Evolutionary conservation across 2,113 vertebrate species (phyloP), one percentile per base, ranked within the genome.

Genomic region (Salminus brasiliensis): DNA sequence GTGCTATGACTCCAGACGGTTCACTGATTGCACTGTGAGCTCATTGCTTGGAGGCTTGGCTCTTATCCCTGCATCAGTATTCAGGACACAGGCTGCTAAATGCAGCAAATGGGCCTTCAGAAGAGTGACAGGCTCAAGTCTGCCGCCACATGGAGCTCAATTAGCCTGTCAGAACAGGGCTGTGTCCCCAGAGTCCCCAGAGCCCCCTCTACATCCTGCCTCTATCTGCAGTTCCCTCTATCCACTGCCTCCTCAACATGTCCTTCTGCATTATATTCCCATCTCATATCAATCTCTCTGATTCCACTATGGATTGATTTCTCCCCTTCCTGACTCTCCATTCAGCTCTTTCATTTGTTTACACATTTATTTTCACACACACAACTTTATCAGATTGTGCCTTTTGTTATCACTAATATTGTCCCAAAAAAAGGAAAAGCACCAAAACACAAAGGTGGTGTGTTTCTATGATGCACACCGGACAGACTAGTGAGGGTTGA

Each of bases 31-130:
- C 70, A 18, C 52, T 81, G 81, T 57, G 57, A 69, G 74, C 30
- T 49, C 13, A 7, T 55, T 49, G 55, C 78, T 83, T 10, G 43
- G 57, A 81, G 84, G 79, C 30, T 76, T 74, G 72, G 45, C 11
- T 88, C 66, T 67, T 52, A 75, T 59, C 59, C 36, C 34, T 78
- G 55, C 85, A 93, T 94, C 90, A 89, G 89, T 86, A 94, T 93
- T 92, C 91, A 87, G 84, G 85, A 69, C 91, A 91, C 88, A 82
- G 72, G 77, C 69, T 81, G 84, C 74, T 90, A 91, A 91, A 83
- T 80, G 83, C 85, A 88, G 89, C 90, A 91, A 92, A 92, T 90
- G 88, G 86, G 79, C 88, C 87, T 87, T 91, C 83, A 89, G 84
- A 72, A 85, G 86, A 91, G 85, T 89, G 89, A 91, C 88, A 89